Base-by-base conservation (phyloP, 2,113 vertebrate species). In the Microcebus tavaratra region DNA sequence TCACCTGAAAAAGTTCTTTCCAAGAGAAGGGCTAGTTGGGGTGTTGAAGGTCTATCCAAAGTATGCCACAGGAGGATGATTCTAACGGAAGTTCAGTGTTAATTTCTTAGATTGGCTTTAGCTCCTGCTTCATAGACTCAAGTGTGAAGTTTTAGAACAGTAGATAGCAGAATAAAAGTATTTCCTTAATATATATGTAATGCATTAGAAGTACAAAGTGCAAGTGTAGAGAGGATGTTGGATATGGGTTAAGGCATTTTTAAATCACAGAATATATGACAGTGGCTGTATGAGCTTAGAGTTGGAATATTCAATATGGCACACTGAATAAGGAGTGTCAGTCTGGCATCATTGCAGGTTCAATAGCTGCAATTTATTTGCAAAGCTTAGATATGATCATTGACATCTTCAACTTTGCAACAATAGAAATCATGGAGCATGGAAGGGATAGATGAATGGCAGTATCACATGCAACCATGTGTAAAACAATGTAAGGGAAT, bases 121-220 rank as follows among this genome's bases (percentile, higher is more conserved):
- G 14, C 8, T 25, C 8, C 23, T n/a, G 10, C 6, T 21, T 31
- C 10, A 6, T 5, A 8, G 42, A 72, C n/a, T 45, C 12, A 0
- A 10, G 5, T 8, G 0, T 34, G 91, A 55, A 25, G 34, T 67
- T 53, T 27, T 45, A 63, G n/a, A n/a, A 90, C 5, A 76, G 13
- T 7, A 15, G 81, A 17, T 3, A 59, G 29, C 18, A 61, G 67
- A 42, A 76, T 12, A 23, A 36, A 81, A 87, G 11, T 50, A 12
- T 57, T 70, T 8, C 14, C 23, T 65, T 31, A 70, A 68, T 14
- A 39, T 73, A 18, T 53, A 18, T 84, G 2, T 20, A 42, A 85
- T 48, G 25, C 20, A 34, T 57, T 23, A 53, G 23, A 8, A 72
- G 9, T 27, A 34, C 10, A 5, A 65, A 25, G 10, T 4, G 21